Conservation (phyloP, 2,797 vertebrate species). For the Chelon labrosus region DNA sequence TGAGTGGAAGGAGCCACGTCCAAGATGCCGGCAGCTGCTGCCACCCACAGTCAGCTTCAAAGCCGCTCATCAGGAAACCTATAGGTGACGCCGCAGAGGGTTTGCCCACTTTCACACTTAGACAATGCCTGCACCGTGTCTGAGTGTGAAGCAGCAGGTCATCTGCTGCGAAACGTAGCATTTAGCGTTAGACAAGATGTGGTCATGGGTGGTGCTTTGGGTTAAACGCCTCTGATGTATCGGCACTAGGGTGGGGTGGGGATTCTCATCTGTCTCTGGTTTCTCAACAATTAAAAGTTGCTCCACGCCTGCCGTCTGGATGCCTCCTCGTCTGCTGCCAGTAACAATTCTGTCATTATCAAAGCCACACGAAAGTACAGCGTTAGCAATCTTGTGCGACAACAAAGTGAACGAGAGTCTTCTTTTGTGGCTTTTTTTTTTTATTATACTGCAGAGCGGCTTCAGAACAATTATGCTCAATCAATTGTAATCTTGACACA, state of each 20-base stretch:
- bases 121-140: neutral
- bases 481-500: neutral
- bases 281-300: constrained; percentile 42
- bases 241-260: constrained; percentile 8
- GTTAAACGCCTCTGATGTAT: constrained; percentile 33
- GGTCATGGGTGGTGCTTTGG: constrained; percentile 25
- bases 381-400: constrained; percentile 44
- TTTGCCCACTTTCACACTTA: too few relatives aligned
- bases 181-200: neutral
- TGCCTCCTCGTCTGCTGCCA: constrained; percentile 33
- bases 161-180: neutral
- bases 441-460: neutral
- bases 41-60: too few relatives aligned
- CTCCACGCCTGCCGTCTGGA: constrained; percentile 29
- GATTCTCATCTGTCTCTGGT: constrained; percentile 27
- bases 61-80: too few relatives aligned
- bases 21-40: too few relatives aligned
- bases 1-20: too few relatives aligned
- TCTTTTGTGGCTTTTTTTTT: constrained; percentile 14
- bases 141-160: constrained; percentile 12
- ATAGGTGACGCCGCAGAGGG: too few relatives aligned
- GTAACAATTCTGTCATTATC: constrained; percentile 52
- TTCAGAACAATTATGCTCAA: constrained; percentile 28
- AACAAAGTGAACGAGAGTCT: constrained; percentile 41
- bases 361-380: constrained; percentile 51